Base-by-base conservation (phyloP, 2,888 invertebrate genomes). In the Polyploca ridens region DNA sequence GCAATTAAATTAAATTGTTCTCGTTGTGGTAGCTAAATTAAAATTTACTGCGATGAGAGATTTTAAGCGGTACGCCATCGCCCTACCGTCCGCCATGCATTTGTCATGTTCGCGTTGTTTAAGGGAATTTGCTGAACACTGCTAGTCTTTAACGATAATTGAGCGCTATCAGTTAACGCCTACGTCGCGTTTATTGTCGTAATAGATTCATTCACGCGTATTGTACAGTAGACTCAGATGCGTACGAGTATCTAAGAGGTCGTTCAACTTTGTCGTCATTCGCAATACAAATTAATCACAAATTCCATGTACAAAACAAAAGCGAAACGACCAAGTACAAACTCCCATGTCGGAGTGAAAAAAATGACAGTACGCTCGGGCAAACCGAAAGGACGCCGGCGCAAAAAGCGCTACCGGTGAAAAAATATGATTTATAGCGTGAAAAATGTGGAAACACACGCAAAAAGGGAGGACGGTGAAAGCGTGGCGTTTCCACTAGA, bases 361-460 rank as follows among this genome's bases (percentile, higher is more conserved):
- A 93, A 92, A 93, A 92, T 91, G 89, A 91, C 90, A 90, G 88
- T 85, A 89, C 90, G 89, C 91, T 86, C 88, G 87, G 87, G 85
- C 89, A 85, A 88, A 90, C 91, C 90, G 87, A 93, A 90, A 91
- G 93, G 91, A 91, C 90, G 88, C 84, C 79, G 77, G 86, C 83
- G 88, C 89, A 93, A 93, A 94, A 94, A 93, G 88, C 89, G 88
- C 88, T 88, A 88, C 90, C 91, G 90, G 90, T 92, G 93, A 93
- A 94, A 94, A 94, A 94, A 94, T 91, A 93, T 94, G 94, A 94
- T 94, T 94, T 94, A 94, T 91, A 73, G 87, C 90, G 88, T 91
- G 94, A 94, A 94, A 94, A 94, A 94, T 94, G 94, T 93, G 92
- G 90, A 93, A 93, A 92, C 91, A 93, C 91, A 90, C 91, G 89